These are phyloP conservation scores for Mus pahari DNA, from an alignment of 2,113 vertebrate species.

Conservation along the genomic window DNA sequence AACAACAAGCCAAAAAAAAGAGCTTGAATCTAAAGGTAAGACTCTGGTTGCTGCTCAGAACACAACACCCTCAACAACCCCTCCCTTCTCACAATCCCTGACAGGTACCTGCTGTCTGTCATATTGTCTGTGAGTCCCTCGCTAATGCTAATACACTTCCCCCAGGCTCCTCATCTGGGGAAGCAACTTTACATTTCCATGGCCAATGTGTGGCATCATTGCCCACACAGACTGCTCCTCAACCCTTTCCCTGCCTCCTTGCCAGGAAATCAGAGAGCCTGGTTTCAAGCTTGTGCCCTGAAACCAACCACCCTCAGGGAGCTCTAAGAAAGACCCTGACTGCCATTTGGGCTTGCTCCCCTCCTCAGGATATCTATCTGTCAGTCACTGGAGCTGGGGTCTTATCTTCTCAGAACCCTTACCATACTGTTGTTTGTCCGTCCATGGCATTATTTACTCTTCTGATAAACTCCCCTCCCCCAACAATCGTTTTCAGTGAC, in stretches of 20 bases:
- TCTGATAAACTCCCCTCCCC: background rate
- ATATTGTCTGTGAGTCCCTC: background rate
- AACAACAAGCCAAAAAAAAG: background rate
- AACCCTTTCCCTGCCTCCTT: background rate
- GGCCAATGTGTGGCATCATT: background rate
- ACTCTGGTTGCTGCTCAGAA: background rate
- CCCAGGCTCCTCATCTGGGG: background rate
- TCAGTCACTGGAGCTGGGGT: too few relatives aligned
- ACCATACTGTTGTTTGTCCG: background rate
- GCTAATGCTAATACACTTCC: background rate
- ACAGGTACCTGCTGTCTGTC: background rate
- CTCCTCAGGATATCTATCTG: background rate
- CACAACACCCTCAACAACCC: background rate
- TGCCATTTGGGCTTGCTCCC: background rate
- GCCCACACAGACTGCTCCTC: background rate
- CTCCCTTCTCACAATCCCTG: background rate
- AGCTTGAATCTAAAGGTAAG: background rate
- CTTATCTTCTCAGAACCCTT: too few relatives aligned
- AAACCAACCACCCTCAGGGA: background rate
- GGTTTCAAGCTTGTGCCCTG: background rate
- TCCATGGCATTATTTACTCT: background rate
- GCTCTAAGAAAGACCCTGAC: background rate
- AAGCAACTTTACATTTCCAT: background rate
- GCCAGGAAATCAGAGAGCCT: background rate
- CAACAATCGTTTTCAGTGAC: background rate